These are phyloP conservation scores for Cryptosula pallasiana DNA, from an alignment of 2,888 invertebrate species.

Conservation along the genomic window DNA sequence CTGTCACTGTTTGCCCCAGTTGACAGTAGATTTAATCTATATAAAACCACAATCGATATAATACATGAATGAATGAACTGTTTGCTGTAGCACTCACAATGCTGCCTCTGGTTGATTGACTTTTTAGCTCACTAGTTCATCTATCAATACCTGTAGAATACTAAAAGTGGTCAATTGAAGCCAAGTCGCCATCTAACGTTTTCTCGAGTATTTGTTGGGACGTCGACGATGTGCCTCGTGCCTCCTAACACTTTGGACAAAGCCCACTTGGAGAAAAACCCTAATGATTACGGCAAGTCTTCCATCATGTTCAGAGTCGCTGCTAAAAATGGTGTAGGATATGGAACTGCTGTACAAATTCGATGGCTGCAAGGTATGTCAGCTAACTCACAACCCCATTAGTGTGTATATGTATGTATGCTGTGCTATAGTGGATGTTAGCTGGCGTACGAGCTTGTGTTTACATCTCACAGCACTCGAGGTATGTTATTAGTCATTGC, in stretches of 20 bases:
- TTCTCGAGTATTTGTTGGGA: background rate
- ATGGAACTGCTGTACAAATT: conserved; percentile 14
- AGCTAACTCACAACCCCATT: no score
- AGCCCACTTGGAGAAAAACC: background rate
- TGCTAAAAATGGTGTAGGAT: background rate
- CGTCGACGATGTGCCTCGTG: background rate
- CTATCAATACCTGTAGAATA: background rate
- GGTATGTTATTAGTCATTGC: no score
- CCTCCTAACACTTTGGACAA: background rate
- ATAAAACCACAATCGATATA: background rate
- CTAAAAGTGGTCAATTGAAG: background rate
- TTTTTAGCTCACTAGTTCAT: background rate
- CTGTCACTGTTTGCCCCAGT: background rate
- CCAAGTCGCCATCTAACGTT: background rate
- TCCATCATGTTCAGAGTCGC: background rate
- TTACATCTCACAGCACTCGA: no score
- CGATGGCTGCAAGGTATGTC: conserved; percentile 18
- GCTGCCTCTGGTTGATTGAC: no score
- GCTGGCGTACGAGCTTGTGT: no score
- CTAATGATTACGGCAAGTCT: background rate
- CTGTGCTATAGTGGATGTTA: no score
- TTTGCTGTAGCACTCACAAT: background rate
- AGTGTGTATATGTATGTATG: no score
- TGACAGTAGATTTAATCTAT: background rate
- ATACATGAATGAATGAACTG: background rate